Percentiles rank a stretch among this genome's conserved stretches.
These are phyloP conservation scores for Eupeodes corollae DNA, from an alignment of 1,140 invertebrate genomes.

Conservation along the genomic window DNA sequence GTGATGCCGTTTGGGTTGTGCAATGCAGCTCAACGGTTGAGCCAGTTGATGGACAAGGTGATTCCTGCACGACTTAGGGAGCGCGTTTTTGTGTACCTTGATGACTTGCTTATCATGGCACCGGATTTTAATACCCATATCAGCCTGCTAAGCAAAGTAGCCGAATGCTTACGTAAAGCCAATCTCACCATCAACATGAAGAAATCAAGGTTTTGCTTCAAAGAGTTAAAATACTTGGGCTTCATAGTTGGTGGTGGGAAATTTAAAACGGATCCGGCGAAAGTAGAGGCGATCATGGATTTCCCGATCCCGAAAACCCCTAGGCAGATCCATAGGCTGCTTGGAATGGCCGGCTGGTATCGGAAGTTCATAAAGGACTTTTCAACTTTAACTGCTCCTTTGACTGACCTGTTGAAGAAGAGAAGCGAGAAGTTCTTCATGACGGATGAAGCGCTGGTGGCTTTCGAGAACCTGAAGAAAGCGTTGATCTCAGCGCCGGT, in stretches of 20 bases:
- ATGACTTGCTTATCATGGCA: constrained; percentile 1
- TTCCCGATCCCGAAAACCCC: constrained; percentile 3
- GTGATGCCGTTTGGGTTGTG: constrained; percentile 4
- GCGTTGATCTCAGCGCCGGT: too few species aligned
- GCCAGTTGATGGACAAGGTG: constrained; percentile 3
- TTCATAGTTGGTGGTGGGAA: neutral
- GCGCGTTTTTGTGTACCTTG: constrained; percentile 3
- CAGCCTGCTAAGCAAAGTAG: neutral
- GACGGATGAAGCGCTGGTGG: neutral
- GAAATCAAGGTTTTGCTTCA: constrained; percentile 34
- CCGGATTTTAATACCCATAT: neutral
- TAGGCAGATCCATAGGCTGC: neutral
- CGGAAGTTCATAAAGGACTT: neutral
- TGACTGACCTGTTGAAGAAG: too few species aligned
- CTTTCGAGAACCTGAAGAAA: neutral
- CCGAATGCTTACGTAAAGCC: constrained; percentile 6
- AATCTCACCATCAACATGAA: constrained; percentile 36
- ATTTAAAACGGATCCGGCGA: constrained; percentile 7
- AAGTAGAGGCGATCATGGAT: constrained; percentile 9
- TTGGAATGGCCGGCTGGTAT: neutral
- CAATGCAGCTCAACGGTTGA: constrained; percentile 2
- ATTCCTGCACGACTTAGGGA: neutral
- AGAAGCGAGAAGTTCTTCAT: too few species aligned
- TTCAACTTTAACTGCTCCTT: too few species aligned
- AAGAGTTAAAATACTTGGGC: constrained; percentile 5